phyloP scores from a whole-genome alignment of 2,888 invertebrate species.

The Spodoptera exigua region DNA sequence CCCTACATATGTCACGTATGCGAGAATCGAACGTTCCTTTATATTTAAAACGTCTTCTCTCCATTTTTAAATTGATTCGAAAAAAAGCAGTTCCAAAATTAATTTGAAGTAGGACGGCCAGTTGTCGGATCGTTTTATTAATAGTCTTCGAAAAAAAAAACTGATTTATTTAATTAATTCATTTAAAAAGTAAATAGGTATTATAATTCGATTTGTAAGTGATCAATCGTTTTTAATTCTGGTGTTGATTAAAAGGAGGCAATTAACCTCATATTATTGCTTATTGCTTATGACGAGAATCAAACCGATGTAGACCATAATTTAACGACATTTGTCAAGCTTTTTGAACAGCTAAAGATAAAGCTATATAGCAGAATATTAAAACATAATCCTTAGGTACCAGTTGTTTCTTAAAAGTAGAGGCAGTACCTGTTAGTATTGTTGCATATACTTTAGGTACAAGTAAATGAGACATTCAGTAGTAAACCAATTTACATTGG shows the following conservation, averaged over 20 bases:
- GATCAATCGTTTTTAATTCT: constrained; percentile 2
- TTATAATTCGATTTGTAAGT: constrained; percentile 29
- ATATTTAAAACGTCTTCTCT: constrained; percentile 51
- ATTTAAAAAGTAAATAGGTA: constrained; percentile 34
- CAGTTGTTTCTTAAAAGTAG: too few relatives aligned
- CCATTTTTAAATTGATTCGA: constrained; percentile 41
- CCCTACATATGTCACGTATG: constrained; percentile 55
- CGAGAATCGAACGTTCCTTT: constrained; percentile 54
- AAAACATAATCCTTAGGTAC: too few relatives aligned
- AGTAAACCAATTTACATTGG: too few relatives aligned
- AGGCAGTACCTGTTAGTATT: too few relatives aligned
- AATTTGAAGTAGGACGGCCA: constrained; percentile 46
- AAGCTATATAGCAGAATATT: too few relatives aligned
- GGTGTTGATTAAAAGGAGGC: constrained; percentile 24
- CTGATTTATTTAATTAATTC: constrained; percentile 45
- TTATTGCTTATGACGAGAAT: not conserved
- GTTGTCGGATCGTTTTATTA: constrained; percentile 50
- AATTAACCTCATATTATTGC: constrained; percentile 5
- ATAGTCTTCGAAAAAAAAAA: constrained; percentile 41
- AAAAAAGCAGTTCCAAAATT: constrained; percentile 44
- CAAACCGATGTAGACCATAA: constrained; percentile 9
- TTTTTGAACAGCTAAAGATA: too few relatives aligned
- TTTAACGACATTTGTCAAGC: constrained; percentile 2
- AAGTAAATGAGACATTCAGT: too few relatives aligned
- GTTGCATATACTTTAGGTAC: too few relatives aligned